Evolutionary conservation across 2,797 vertebrate species (phyloP), one percentile per base, ranked within the genome.

Genomic region (Platalea minor): DNA sequence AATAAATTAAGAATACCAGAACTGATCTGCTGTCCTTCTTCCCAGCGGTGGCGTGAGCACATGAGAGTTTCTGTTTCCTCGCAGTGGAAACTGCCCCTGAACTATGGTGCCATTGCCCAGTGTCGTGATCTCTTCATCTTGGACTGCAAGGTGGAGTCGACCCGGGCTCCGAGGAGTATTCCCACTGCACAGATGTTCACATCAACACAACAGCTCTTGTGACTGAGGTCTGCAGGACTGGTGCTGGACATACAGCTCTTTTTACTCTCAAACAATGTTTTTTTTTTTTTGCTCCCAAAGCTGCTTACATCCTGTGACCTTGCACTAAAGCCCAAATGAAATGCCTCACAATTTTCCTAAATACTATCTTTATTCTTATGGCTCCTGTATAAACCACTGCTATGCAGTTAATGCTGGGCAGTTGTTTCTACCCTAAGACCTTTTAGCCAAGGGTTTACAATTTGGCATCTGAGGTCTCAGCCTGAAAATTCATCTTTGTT

Each of bases 361-460:
- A 69, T 19, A 19, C 92, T 96, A 35, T 53, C 89, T 85, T 95
- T 65, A 92, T 85, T 89, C 93, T 24, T 4, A 51, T 8, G 85
- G 93, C 93, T 97, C 93, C 94, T 46, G 87, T 91, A 89, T 8
- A 93, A 95, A 26, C 94, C 94, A 60, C 92, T 96, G 92, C 84
- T 96, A 72, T 94, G 94, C 84, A 92, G 20, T 91, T 92, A 89
- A 96, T 92, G 84, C 93, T 45, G 10, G 4, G 4, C 81, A 80
- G 37, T 75, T 67, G 16, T 69, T 94, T 59, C 91, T 89, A 6
- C 45, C 68, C 92, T 28, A 69, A 84, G 75, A 78, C 82, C 43
- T 73, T 84, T 81, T 73, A 96, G 94, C 92, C 82, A n/a, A 75
- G 92, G 91, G 37, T 93, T 97, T 95, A 95, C 64, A 76, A 75